Base-by-base conservation (phyloP, 2,888 invertebrate species). In the Rhyacophila evoluta region DNA sequence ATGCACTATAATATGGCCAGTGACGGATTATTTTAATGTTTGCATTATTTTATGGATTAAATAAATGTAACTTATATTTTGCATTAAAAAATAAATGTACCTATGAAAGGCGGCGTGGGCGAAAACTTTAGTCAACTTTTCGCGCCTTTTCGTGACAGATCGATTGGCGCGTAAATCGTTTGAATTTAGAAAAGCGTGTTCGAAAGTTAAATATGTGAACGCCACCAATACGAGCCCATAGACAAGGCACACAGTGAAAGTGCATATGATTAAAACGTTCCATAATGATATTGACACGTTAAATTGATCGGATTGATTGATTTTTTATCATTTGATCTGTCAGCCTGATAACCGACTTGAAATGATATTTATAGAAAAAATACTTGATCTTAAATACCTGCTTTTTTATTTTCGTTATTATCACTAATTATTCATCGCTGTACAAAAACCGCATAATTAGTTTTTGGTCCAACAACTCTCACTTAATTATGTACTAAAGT, bases 141-240 rank as follows among this genome's bases (percentile, higher is more conserved):
- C 55, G 55, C 55, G 55, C 55, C 55, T 55, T 55, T 55, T 55
- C 55, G 55, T 55, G 55, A 55, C 41, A 41, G 55, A 55, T 19
- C 15, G 55, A 8, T 55, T 55, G 19, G 55, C 55, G 55, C 55
- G 55, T 55, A 55, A 55, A 55, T 19, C 55, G 55, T 55, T 55
- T 19, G 55, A 55, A 55, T 55, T 55, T 55, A 55, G 55, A 55
- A 55, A 55, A 19, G 19, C 25, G 25, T 55, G 55, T 25, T 55
- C 55, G 55, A 55, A 55, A 55, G 55, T 55, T 55, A 55, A 33
- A 33, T 55, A 19, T 55, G 0, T 25, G 8, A 55, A 2, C 3
- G 25, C 55, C 2, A 19, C 10, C 55, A 55, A 19, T 19, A 6
- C 15, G 6, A 55, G 1, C 1, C 25, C 19, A 55, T 25, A 55